Evolutionary conservation across 2,113 vertebrate species (phyloP).

Genomic region (Nannobrachium achirus): DNA sequence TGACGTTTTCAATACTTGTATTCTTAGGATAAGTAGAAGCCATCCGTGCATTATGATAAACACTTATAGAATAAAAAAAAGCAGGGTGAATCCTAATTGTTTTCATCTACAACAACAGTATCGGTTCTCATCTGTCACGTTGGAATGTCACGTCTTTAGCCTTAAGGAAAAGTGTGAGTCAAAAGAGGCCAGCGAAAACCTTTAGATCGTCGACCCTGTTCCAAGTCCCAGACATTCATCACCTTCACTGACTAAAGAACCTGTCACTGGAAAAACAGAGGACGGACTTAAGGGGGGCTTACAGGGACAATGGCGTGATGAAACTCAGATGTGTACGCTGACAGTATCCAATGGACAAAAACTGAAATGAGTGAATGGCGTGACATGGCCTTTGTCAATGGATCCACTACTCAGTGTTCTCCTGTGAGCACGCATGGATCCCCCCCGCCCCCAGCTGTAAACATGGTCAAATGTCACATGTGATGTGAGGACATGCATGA

Average conservation of each 20-base stretch:
- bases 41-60: neutral
- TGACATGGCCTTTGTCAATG: conserved; percentile 33
- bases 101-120: conserved; percentile 20
- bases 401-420: conserved; percentile 29
- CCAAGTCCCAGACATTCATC: conserved; percentile 27
- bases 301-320: conserved; percentile 27
- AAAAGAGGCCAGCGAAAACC: conserved; percentile 2
- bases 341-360: conserved; percentile 22
- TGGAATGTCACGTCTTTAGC: conserved; percentile 45
- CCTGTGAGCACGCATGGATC: conserved; percentile 14
- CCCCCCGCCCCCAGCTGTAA: conserved; percentile 49
- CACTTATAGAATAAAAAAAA: neutral
- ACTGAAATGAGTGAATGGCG: conserved; percentile 18
- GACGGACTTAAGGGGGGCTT: conserved; percentile 17
- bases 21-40: neutral
- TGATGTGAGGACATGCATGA: conserved; percentile 41
- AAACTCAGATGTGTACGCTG: conserved; percentile 34
- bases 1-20: neutral
- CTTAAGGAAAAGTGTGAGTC: conserved; percentile 11
- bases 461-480: conserved; percentile 47
- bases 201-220: conserved; percentile 7
- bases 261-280: conserved; percentile 7
- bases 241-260: conserved; percentile 16
- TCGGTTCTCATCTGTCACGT: conserved; percentile 31
- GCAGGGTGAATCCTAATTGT: neutral